Evolutionary conservation across 1,140 invertebrate species (phyloP), one percentile per base, ranked within the genome.

Genomic region (Drosophila repleta): DNA sequence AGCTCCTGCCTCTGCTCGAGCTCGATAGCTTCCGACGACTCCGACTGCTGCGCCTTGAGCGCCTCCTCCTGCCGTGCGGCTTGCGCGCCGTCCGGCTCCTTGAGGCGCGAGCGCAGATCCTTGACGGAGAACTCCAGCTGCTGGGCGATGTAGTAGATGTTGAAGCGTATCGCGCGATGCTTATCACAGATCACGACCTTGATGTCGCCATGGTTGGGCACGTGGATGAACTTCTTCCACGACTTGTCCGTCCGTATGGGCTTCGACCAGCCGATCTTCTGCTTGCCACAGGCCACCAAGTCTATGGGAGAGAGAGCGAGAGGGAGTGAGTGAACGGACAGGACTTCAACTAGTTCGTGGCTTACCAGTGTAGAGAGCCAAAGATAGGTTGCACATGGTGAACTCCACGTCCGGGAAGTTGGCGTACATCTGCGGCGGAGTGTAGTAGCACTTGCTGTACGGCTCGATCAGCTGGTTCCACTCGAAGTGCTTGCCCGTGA

Each of bases 181-280:
- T 89, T 85, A 75, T 91, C 79, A 80, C 91, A 90, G 65, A 96
- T 93, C 3, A 93, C 93, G 3, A 97, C 92, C 91, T 96, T 96
- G 0, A 97, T 93, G 87, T 97, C 95, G 3, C 94, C 94, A 72
- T 93, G 92, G 39, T 93, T 92, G 0, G 95, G 95, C 41, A 97
- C 91, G 45, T 94, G 92, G 7, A 96, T 92, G 85, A 96, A 96
- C 71, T 95, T 94, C 62, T 95, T 94, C 62, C 92, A 92, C n/a
- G 91, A 92, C 57, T 92, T 92, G 56, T 91, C 90, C 3, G 93
- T 90, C 52, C 91, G 85, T 29, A 94, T 88, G 0, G 92, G 90
- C 41, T 87, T 85, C 2, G 93, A 93, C 93, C 93, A 94, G 41
- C 85, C 72, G 29, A 92, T 90, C 24, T 81, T 76, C 11, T 70